Base-by-base conservation (phyloP, 2,113 vertebrate genomes). In the Spilogale gracilis region DNA sequence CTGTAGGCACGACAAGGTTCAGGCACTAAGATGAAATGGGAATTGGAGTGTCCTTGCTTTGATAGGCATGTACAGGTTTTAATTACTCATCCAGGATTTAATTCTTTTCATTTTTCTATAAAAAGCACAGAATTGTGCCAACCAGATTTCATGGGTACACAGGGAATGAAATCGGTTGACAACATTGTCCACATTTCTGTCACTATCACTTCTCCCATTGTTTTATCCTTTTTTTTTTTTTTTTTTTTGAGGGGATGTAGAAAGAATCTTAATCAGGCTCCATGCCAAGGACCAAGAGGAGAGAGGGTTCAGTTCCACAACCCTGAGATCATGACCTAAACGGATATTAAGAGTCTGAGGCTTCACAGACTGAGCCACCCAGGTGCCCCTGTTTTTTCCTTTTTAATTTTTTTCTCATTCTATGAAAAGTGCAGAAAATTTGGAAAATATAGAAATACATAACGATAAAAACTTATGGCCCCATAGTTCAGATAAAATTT, bases 71-170 rank as follows among this genome's bases (percentile, higher is more conserved):
- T 10, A 8, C 9, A 82, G 18, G 13, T 82, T 89, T 98, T 95
- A 97, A 97, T 96, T 96, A 30, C 48, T 93, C 65, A 54, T 74
- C 52, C 32, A 76, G 56, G 65, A 88, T 94, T 96, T 84, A 76
- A 71, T 54, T 25, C 16, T 54, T 86, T 92, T 73, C 3, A 32
- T 61, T 82, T 95, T 91, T 43, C 58, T 94, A 52, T 81, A 67
- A 95, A 93, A 97, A 92, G 45, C 27, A 86, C 12, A 97, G 71
- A 54, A 93, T 60, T 50, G 45, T 90, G 60, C 76, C 21, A 67
- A 50, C 5, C 10, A 83, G 27, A 45, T 73, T 91, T 83, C 73
- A 56, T 52, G 32, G 80, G 18, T n/a, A 88, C 6, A 50, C 2
- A 18, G 71, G 6, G 63, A 95, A 91, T 74, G 32, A 69, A 90